Evolutionary conservation across 1,140 invertebrate species (phyloP), one percentile per base, ranked within the genome.

Genomic region (Caenorhabditis latens): DNA sequence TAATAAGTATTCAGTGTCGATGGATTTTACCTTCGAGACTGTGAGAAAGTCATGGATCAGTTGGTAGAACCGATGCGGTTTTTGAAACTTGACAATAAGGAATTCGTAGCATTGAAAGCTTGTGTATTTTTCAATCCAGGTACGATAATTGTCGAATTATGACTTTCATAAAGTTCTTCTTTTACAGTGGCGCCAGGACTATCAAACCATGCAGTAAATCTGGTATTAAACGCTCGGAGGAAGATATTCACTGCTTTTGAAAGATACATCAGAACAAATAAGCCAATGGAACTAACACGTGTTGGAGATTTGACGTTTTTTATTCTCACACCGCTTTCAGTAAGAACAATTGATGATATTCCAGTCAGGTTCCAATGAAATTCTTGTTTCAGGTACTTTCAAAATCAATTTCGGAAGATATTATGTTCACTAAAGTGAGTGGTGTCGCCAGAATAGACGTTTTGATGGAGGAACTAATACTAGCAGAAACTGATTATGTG

Each of bases 91-190:
- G 91, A 92, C 57, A 90, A 92, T 43, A 87, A 89, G 14, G 91
- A 92, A 84, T 92, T 92, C 75, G 91, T 92, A 6, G 90, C 91
- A 21, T 67, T 92, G 46, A 92, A 92, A 85, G 91, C 91, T 13
- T 92, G 92, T 75, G 91, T 92, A 79, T 83, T 92, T 24, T 92
- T 92, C 89, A 92, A 92, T 86, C 92, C 92, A 40, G 92, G 91
- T 40, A 90, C 0, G 14, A 46, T 19, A n/a, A 32, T 71, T 21
- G 4, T 57, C 11, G 16, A 43, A n/a, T 6, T 8, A 5, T 11
- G 50, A 53, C 11, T 53, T 53, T n/a, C 55, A 40, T 75, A 86
- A 19, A 32, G 32, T 32, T 14, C n/a, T 14, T 9, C 50, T 50
- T 16, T 5, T 87, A 82, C 75, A 88, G 87, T 88, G 4, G 83